A percentile compares a stretch with the other conserved stretches of the same genome.
Conservation (phyloP, 2,797 vertebrate species). For the Sebastes wilsoni region DNA sequence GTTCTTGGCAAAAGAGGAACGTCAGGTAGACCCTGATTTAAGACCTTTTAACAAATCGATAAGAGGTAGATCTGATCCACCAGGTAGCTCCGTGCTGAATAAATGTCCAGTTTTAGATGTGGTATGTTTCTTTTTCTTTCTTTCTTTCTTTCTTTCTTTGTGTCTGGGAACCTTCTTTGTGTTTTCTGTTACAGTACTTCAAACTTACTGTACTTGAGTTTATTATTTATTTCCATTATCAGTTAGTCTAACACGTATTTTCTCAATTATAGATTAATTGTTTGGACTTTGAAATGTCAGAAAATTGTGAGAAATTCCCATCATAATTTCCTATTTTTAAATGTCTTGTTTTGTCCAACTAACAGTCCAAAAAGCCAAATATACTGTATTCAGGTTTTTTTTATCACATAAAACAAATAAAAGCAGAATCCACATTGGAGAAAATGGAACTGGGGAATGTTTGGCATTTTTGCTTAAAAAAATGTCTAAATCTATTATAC, state of each 20-base stretch:
- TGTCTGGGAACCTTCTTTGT: not conserved
- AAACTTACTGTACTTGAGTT: not conserved
- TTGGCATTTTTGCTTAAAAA: not conserved
- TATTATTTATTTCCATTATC: not conserved
- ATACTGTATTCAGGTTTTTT: too few relatives aligned
- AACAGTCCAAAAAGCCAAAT: not conserved
- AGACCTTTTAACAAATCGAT: conserved; percentile 18
- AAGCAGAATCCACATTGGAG: not conserved
- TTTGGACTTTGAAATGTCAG: not conserved
- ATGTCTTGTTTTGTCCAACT: not conserved
- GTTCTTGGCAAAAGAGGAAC: not conserved
- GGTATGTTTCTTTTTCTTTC: not conserved
- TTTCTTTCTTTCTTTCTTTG: not conserved
- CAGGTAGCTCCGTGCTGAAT: not conserved
- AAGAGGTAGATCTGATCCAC: not conserved
- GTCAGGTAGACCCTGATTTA: not conserved
- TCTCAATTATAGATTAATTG: not conserved
- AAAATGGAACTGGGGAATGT: not conserved
- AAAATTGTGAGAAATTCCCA: not conserved
- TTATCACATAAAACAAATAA: too few relatives aligned
- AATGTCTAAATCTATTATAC: not conserved
- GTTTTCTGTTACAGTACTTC: not conserved
- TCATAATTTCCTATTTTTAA: not conserved
- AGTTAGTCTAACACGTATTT: not conserved
- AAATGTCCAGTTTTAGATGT: not conserved